phyloP scores from a whole-genome alignment of 2,888 invertebrate species.

The Drosophila percnosoma region DNA sequence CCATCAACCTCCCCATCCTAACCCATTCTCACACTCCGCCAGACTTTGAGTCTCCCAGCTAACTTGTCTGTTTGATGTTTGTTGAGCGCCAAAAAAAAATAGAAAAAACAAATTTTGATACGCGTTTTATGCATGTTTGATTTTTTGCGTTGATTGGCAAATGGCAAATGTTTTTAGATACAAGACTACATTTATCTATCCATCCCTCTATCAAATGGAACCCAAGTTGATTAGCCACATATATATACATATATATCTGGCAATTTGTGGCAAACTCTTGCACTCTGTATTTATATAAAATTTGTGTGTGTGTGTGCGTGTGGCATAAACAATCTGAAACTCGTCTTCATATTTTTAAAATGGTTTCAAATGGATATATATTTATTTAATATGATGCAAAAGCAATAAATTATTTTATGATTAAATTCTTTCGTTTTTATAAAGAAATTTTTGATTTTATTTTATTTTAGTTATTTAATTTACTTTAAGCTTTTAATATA shows the following conservation, averaged over 20 bases:
- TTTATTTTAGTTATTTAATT: neutral
- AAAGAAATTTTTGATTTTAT: neutral
- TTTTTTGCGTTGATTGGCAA: constrained; percentile 65
- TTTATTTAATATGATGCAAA: neutral
- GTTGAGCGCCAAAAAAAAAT: constrained; percentile 3
- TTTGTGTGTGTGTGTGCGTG: neutral
- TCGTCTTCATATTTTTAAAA: neutral
- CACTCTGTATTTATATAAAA: neutral
- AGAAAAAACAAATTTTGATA: constrained; percentile 10
- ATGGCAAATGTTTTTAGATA: constrained; percentile 24
- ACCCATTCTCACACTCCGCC: neutral
- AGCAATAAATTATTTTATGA: neutral
- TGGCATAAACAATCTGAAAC: neutral
- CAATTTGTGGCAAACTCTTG: constrained; percentile 1
- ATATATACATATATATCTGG: neutral
- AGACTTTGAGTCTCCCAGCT: constrained; percentile 20
- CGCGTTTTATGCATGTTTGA: constrained; percentile 64
- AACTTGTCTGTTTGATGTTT: constrained; percentile 50
- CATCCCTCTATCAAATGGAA: constrained; percentile 24
- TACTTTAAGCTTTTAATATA: neutral
- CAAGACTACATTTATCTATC: constrained; percentile 21
- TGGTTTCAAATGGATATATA: neutral
- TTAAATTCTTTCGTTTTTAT: neutral
- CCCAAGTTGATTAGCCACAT: constrained; percentile 52
- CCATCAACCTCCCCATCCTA: neutral